A percentile compares a stretch with the other conserved stretches of the same genome.
Conservation (phyloP, 2,888 invertebrate genomes). For the Habroteleia sp. region DNA sequence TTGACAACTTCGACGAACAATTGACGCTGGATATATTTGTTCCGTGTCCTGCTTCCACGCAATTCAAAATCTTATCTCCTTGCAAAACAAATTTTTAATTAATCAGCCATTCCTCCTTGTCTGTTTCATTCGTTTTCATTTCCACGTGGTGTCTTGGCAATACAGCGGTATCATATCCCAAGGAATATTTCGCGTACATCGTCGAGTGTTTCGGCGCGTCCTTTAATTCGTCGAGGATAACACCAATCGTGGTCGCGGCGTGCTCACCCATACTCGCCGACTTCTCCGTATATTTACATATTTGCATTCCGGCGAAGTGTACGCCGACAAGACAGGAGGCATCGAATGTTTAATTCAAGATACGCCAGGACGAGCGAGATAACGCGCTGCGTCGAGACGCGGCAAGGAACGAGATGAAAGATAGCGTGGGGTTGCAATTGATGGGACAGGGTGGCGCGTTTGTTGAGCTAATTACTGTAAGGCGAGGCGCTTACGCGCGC, state of each 20-base stretch:
- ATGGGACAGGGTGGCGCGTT: conserved; percentile 80
- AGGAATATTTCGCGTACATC: conserved; percentile 51
- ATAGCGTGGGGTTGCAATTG: conserved; percentile 79
- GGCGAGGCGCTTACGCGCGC: conserved; percentile 80
- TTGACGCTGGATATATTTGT: too few species aligned
- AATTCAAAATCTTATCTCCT: too few species aligned
- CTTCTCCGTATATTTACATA: conserved; percentile 69
- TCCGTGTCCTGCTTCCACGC: too few species aligned
- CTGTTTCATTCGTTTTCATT: conserved; percentile 1
- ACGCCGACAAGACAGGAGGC: conserved; percentile 79
- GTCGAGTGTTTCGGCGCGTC: conserved; percentile 70
- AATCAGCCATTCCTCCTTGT: too few species aligned
- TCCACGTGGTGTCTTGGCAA: conserved; percentile 11
- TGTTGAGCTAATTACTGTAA: conserved; percentile 81
- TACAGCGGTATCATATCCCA: conserved; percentile 40
- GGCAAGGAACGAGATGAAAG: conserved; percentile 64
- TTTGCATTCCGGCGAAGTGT: conserved; percentile 78
- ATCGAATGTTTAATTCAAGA: conserved; percentile 81
- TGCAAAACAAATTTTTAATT: too few species aligned
- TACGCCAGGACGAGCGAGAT: conserved; percentile 68
- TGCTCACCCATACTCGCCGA: conserved; percentile 52
- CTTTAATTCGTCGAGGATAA: conserved; percentile 76
- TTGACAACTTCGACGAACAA: too few species aligned
- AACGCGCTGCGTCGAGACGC: conserved; percentile 48
- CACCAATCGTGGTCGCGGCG: conserved; percentile 60